Evolutionary conservation across 2,888 invertebrate genomes (phyloP).

Genomic region (Calameuta pallipes): DNA sequence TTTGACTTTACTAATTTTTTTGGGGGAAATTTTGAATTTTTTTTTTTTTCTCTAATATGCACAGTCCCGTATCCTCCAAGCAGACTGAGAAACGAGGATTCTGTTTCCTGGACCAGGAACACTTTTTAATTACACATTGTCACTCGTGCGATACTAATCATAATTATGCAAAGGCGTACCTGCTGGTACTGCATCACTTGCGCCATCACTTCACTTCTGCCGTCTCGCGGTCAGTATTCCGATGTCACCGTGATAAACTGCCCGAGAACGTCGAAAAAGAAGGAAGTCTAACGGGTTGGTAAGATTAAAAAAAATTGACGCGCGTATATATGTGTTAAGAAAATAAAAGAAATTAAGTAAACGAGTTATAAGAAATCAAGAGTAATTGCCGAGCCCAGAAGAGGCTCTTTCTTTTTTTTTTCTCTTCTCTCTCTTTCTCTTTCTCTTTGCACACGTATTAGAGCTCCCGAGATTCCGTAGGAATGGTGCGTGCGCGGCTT

Average conservation of each 20-base stretch:
- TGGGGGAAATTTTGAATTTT: too few relatives aligned
- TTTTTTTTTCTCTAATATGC: not conserved
- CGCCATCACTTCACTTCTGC: conserved; percentile 42
- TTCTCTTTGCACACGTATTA: not conserved
- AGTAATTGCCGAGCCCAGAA: not conserved
- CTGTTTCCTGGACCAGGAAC: not conserved
- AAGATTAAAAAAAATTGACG: not conserved
- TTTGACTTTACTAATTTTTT: not conserved
- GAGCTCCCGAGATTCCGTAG: not conserved
- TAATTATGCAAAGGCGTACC: conserved; percentile 39
- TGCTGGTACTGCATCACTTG: conserved; percentile 61
- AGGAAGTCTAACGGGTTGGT: not conserved
- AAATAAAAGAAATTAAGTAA: not conserved
- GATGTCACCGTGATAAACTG: not conserved
- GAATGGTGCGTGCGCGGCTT: conserved; percentile 19
- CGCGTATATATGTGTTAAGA: not conserved
- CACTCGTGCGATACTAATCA: conserved; percentile 1
- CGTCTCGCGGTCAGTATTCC: not conserved
- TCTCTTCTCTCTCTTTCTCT: not conserved
- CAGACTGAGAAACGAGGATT: not conserved
- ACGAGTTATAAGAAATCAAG: not conserved
- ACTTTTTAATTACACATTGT: conserved; percentile 34
- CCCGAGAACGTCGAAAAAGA: not conserved
- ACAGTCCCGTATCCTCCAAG: not conserved
- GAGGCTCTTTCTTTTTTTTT: not conserved